Evolutionary conservation across 2,888 invertebrate species (phyloP).

Genomic region (Saturnia japonica): DNA sequence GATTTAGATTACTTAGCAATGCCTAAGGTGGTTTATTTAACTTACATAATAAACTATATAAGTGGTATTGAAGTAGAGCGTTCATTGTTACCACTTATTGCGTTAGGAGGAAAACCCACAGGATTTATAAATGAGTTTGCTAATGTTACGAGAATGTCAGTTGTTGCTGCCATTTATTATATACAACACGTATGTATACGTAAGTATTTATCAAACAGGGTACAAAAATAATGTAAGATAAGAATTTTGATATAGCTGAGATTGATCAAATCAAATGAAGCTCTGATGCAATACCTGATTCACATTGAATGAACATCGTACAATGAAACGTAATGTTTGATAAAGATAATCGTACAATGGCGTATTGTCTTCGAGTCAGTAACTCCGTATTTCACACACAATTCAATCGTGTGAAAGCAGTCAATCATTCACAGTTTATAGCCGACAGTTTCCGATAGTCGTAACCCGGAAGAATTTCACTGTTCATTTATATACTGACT

Average conservation of each 20-base stretch:
- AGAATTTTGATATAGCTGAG: neutral
- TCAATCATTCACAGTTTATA: constrained; percentile 21
- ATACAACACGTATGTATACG: neutral
- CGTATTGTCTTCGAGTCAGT: neutral
- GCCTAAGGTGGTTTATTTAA: neutral
- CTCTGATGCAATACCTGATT: neutral
- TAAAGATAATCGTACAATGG: neutral
- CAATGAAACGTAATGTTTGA: neutral
- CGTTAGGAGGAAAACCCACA: constrained; percentile 11
- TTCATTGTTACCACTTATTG: constrained; percentile 3
- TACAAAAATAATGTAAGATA: neutral
- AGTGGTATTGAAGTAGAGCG: constrained; percentile 3
- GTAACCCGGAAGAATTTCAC: constrained; percentile 9
- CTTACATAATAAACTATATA: constrained; percentile 7
- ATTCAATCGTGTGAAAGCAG: constrained; percentile 12
- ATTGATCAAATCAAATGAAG: neutral
- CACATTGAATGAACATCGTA: neutral
- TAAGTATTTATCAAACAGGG: neutral
- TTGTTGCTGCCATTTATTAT: neutral
- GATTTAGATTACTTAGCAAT: constrained; percentile 12
- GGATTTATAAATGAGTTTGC: constrained; percentile 9
- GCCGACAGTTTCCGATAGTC: constrained; percentile 20
- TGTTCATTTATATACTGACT: constrained; percentile 3
- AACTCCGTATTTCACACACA: neutral
- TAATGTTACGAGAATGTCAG: constrained; percentile 8